Evolutionary conservation across 2,797 vertebrate genomes (phyloP).

Genomic region (Syndactyla subalaris): DNA sequence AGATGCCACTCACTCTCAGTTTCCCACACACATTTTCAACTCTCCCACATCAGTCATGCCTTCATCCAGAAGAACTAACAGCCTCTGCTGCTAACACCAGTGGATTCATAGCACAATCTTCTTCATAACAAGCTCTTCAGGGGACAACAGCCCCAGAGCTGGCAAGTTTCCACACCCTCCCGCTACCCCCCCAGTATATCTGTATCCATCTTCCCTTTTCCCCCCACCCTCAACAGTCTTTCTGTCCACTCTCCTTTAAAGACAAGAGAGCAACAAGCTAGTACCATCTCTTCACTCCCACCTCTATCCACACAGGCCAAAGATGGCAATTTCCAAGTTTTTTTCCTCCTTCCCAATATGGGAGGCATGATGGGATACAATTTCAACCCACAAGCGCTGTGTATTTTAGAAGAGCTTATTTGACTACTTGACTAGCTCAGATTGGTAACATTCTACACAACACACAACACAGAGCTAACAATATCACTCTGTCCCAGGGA

Average conservation of each 20-base stretch:
- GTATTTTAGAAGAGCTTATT: background rate
- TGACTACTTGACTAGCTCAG: slow-evolving; percentile 17
- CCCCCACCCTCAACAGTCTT: background rate
- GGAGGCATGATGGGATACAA: background rate
- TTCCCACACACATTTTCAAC: slow-evolving; percentile 34
- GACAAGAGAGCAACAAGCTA: background rate
- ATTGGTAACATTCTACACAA: background rate
- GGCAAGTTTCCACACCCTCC: background rate
- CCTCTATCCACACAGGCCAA: slow-evolving; percentile 49
- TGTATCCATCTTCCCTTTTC: slow-evolving; percentile 18
- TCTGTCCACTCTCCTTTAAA: slow-evolving; percentile 20
- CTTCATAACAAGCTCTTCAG: background rate
- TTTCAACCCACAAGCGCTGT: background rate
- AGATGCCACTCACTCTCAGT: slow-evolving; percentile 61
- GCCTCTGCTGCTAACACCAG: slow-evolving; percentile 28
- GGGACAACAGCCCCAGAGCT: slow-evolving; percentile 14
- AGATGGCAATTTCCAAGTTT: slow-evolving; percentile 14
- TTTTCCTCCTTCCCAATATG: slow-evolving; percentile 20
- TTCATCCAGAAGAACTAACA: slow-evolving; percentile 40
- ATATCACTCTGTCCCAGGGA: background rate
- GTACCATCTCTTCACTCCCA: slow-evolving; percentile 48
- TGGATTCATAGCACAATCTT: background rate
- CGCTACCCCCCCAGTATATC: background rate
- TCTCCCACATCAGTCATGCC: slow-evolving; percentile 59
- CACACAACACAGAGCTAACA: slow-evolving; percentile 6